Base-by-base conservation (phyloP, 2,888 invertebrate genomes). In the Micoletzkya japonica region DNA sequence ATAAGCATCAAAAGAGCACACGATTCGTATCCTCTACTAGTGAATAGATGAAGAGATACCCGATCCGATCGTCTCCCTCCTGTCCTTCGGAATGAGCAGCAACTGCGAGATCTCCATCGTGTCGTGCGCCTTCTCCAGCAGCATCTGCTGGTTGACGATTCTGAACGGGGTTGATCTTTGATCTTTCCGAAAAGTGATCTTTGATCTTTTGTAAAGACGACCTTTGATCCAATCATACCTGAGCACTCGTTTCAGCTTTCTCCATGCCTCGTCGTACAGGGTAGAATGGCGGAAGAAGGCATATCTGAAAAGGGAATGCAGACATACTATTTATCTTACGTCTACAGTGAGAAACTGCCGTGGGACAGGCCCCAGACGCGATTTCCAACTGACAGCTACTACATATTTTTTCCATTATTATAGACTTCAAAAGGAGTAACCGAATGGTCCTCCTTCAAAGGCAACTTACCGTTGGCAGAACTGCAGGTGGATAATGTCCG, bases 51-150 rank as follows among this genome's bases (percentile, higher is more conserved):
- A n/a, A n/a, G n/a, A n/a, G n/a, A n/a, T n/a, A 30, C 70, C 72
- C 2, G 60, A 58, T 54, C 68, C 68, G 10, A 69, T 57, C 24
- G 39, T 49, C 34, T 50, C 58, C 44, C 68, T 56, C 28, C 32
- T 56, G 7, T 49, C 49, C 49, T 72, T 69, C 37, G 72, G 66
- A 0, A 75, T 58, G 3, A 78, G 68, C 10, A 79, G 61, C 14
- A 78, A 56, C 17, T 68, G 32, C 44, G 77, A 74, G 39, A 72
- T 72, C 54, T 70, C 72, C 54, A 76, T 58, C 7, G 73, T 75
- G 32, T 64, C 66, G 44, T 73, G 76, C 74, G 81, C 76, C 56
- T 70, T 71, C 36, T 81, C 78, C 63, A 83, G 61, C 30, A 83
- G 73, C 14, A 81, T 63, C 54, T 75, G 73, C 71, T 82, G 77